Base-by-base conservation (phyloP, 2,888 invertebrate species). In the Drosophila pullipes region DNA sequence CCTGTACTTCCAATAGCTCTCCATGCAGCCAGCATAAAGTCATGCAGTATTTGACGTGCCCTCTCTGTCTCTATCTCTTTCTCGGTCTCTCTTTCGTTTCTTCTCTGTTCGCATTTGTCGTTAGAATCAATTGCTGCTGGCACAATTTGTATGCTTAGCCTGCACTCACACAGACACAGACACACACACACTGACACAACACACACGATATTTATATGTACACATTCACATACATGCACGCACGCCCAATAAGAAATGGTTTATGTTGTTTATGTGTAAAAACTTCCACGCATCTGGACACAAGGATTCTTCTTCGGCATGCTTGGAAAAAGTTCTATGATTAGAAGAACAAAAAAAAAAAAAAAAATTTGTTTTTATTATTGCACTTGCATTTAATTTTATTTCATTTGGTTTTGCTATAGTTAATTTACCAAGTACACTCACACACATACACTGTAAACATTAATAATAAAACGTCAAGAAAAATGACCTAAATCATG, bases 331-430 rank as follows among this genome's bases (percentile, higher is more conserved):
- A 44, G 13, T 50, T 35, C 25, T 35, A 54, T 10, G 28, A 18
- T 28, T 55, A 37, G 22, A 25, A 7, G 22, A 22, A 22, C 22
- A 22, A 22, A 22, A 13, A 25, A 25, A 16, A 47, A 47, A 16
- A 2, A 44, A 22, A 47, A 47, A 16, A 25, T 70, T 55, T 67
- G 39, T 53, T 73, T 64, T 76, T 66, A 63, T 76, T 66, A 66
- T 66, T 75, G 75, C 77, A 78, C 69, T 78, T 78, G 78, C 79
- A 78, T 78, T 78, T 78, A 78, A 66, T 58, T 54, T 70, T 67
- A 54, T 50, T 47, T 39, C 35, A 59, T 55, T 64, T 67, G 54
- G 59, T 53, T 64, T 64, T 77, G 49, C 54, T 65, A 52, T 52
- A 61, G 37, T 69, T 55, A 18, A 66, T 63, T 74, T 41, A 55